Evolutionary conservation across 2,888 invertebrate genomes (phyloP), one percentile per base, ranked within the genome.

Genomic region (Dryadula phaetusa): DNA sequence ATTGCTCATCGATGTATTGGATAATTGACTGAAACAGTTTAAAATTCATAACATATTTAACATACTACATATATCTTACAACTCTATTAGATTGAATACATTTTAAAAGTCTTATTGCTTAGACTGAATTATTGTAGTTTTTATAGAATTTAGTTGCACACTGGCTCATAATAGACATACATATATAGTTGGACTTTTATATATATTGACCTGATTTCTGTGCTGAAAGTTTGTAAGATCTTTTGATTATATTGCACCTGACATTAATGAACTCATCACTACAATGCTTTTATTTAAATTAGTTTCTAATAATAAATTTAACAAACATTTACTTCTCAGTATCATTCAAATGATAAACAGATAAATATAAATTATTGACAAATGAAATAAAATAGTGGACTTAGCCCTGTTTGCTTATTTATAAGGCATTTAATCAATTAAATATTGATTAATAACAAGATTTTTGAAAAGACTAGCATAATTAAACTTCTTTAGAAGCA

Each of bases 1-100:
- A 99, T 86, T 99, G 99, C 82, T 99, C 98, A 84, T 99, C 99
- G 76, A 99, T 98, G 87, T 99, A 99, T 84, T 98, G 96, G 74
- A 99, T 97, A 76, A 99, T 98, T 68, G 98, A 96, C 88, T 96
- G 85, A 32, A 77, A 82, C 10, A 34, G 7, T 20, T 54, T 20
- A 20, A 6, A 54, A 77, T 68, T 78, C 74, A 74, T 70, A 3
- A 49, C 37, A 2, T 37, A 2, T 37, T 37, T 12, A 1, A 12
- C 37, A 37, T 37, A 12, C 37, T 12, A 10, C 10, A 12, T 12
- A 10, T 37, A 37, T 12, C 12, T 28, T 28, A 12, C 37, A 12
- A 12, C 37, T 12, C n/a, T n/a, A n/a, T n/a, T n/a, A n/a, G n/a
- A n/a, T n/a, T n/a, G n/a, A n/a, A n/a, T n/a, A n/a, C n/a, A n/a